Evolutionary conservation across 2,113 vertebrate species (phyloP).

Genomic region (Theristicus caerulescens): DNA sequence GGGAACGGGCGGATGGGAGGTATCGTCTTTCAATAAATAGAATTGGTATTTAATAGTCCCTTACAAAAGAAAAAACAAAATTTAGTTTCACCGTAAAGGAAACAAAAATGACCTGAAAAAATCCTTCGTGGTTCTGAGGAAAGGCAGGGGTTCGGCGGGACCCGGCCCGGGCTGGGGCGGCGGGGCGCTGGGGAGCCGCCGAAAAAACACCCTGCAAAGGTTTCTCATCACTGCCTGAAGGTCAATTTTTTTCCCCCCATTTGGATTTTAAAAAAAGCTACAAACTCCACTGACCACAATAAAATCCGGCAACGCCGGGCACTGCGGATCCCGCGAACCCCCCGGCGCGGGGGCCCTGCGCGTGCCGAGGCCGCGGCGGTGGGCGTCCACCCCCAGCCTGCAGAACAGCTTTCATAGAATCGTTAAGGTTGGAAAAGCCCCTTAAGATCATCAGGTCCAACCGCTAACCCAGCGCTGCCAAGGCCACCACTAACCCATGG

Average conservation of each 20-base stretch:
- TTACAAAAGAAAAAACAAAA: neutral
- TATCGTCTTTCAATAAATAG: neutral
- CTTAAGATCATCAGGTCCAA: no score
- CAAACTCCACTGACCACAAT: neutral
- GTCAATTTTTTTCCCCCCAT: no score
- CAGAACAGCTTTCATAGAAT: neutral
- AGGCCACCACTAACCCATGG: no score
- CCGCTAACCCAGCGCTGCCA: no score
- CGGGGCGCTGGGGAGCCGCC: neutral
- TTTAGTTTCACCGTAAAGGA: conserved; percentile 19
- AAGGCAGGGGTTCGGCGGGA: neutral
- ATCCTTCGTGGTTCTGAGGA: neutral
- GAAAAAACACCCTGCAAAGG: neutral
- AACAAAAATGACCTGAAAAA: neutral
- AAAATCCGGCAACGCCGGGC: neutral
- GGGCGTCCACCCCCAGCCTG: no score
- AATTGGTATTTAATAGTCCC: neutral
- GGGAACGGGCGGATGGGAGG: rapidly evolving
- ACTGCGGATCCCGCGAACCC: neutral
- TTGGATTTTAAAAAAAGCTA: neutral
- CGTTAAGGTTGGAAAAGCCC: no score
- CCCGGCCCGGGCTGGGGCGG: neutral
- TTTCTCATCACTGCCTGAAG: neutral
- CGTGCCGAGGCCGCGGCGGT: neutral
- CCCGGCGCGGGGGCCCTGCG: neutral